A percentile compares a stretch with the other conserved stretches of the same genome.
phyloP scores from a whole-genome alignment of 2,113 vertebrate species.

The Ginglymostoma cirratum region DNA sequence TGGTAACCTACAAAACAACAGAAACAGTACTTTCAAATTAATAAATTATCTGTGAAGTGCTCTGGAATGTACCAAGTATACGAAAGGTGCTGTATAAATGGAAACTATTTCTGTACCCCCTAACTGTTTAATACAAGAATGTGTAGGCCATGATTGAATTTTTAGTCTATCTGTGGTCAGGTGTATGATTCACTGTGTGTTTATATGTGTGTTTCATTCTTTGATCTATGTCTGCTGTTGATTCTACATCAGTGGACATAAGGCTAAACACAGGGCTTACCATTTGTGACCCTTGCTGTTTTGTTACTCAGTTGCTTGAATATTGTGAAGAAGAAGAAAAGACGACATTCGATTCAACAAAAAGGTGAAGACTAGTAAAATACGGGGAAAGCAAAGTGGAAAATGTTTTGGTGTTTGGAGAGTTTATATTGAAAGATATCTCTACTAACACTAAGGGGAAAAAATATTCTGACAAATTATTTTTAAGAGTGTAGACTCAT shows the following conservation, averaged over 20 bases:
- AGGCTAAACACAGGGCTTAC: not conserved
- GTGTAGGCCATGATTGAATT: not conserved
- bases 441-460: not conserved
- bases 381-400: not conserved
- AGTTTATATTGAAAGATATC: not conserved
- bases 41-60: not conserved
- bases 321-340: not conserved
- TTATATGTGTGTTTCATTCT: not conserved
- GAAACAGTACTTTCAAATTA: not conserved
- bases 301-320: constrained; percentile 7
- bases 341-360: not conserved
- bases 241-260: not conserved
- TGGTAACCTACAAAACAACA: not conserved
- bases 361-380: not conserved
- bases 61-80: not conserved
- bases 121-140: not conserved
- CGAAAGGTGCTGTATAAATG: not conserved
- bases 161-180: not conserved
- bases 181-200: not conserved
- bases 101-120: not conserved
- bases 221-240: not conserved
- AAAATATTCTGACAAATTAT: not conserved
- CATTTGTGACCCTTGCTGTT: not conserved
- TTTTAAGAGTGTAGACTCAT: not conserved
- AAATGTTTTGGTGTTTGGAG: not conserved